phyloP scores from a whole-genome alignment of 2,797 vertebrate species.

The Chromobotia macracanthus region DNA sequence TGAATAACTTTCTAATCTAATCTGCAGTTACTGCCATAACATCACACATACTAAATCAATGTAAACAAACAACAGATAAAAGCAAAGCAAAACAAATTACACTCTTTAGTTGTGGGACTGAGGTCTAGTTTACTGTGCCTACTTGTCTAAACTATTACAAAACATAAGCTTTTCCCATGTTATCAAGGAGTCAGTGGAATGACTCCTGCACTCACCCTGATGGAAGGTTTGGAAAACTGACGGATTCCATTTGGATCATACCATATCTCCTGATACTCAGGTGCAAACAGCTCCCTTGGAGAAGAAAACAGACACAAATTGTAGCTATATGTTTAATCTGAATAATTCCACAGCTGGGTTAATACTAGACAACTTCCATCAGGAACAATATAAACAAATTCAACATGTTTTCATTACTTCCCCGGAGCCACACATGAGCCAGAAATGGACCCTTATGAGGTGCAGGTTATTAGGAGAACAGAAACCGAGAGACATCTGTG shows the following conservation, averaged over 20 bases:
- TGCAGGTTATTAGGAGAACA: background rate
- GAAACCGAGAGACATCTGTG: background rate
- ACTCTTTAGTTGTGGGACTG: conserved; percentile 5
- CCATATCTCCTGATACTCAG: conserved; percentile 88
- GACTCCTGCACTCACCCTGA: conserved; percentile 76
- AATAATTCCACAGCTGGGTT: conserved; percentile 22
- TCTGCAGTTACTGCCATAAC: background rate
- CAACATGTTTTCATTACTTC: conserved; percentile 15
- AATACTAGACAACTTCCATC: conserved; percentile 3
- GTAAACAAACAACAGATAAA: conserved; percentile 4
- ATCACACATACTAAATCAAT: background rate
- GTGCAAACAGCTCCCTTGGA: conserved; percentile 86
- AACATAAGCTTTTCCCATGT: conserved; percentile 7
- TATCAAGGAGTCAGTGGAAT: background rate
- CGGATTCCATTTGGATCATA: conserved; percentile 80
- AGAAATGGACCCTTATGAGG: conserved; percentile 18
- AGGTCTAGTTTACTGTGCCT: too few species aligned
- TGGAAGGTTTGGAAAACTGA: conserved; percentile 73
- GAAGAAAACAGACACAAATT: conserved; percentile 31
- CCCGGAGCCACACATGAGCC: conserved; percentile 6
- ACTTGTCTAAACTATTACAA: conserved; percentile 7
- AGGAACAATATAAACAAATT: conserved; percentile 36
- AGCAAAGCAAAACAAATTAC: conserved; percentile 19
- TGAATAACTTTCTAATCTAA: background rate
- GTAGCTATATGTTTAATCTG: conserved; percentile 2